Evolutionary conservation across 2,797 vertebrate species (phyloP).

Genomic region (Botia almorhae): DNA sequence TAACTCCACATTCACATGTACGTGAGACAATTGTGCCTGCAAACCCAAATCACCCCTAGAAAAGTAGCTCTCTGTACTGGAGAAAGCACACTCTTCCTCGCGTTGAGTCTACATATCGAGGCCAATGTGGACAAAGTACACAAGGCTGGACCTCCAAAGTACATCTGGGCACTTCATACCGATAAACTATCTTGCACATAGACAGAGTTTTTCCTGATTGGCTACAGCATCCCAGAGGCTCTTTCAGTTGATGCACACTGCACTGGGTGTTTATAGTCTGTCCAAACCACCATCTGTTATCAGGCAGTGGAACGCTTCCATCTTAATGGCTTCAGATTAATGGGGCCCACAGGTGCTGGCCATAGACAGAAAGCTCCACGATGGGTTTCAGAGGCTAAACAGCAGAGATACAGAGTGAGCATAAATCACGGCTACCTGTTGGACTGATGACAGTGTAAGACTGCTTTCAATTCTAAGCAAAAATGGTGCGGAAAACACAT

Average conservation of each 20-base stretch:
- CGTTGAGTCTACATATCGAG: no score
- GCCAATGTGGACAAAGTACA: background rate
- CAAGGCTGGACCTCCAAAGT: background rate
- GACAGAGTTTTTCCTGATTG: background rate
- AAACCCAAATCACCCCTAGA: no score
- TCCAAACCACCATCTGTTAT: conserved; percentile 57
- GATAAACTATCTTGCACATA: conserved; percentile 11
- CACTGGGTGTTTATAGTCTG: conserved; percentile 49
- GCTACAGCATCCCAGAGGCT: background rate
- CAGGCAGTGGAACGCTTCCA: conserved; percentile 51
- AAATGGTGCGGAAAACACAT: conserved; percentile 46
- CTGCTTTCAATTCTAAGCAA: conserved; percentile 65
- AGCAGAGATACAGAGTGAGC: conserved; percentile 62
- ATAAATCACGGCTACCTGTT: conserved; percentile 67
- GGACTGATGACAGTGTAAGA: conserved; percentile 57
- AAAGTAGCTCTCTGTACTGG: no score
- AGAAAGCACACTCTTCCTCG: no score
- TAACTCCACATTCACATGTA: no score
- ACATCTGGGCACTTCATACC: background rate
- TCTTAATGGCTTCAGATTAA: conserved; percentile 56
- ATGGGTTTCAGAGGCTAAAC: conserved; percentile 59
- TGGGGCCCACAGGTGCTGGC: conserved; percentile 49
- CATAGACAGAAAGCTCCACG: conserved; percentile 54
- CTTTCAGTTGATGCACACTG: conserved; percentile 26
- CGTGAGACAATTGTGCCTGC: no score